Evolutionary conservation across 2,888 invertebrate species (phyloP), one percentile per base, ranked within the genome.

Genomic region (Podabrus alpinus): DNA sequence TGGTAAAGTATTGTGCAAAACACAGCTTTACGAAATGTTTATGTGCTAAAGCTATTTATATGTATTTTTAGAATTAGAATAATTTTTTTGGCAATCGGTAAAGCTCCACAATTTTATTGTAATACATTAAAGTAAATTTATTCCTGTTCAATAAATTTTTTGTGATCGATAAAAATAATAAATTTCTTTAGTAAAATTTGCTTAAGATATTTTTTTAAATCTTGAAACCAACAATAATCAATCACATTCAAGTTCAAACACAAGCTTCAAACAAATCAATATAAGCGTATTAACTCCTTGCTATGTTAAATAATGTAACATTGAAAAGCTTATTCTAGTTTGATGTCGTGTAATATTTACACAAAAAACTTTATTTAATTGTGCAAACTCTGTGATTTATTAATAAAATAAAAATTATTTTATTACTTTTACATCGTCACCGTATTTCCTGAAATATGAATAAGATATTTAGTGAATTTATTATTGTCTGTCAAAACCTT

Each of bases 171-270:
- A n/a, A 45, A 45, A 45, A 45, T 45, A 45, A 45, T 45, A 45
- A 45, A 45, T 45, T 45, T 45, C 45, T 2, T 13, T n/a, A n/a
- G 45, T 2, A n/a, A n/a, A 7, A 45, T 45, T 45, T 45, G 29
- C 13, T 45, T n/a, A n/a, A 45, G n/a, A 45, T n/a, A 45, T 45
- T 45, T 45, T 29, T 45, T 45, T 45, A 45, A 45, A 45, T 45
- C 45, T 45, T 45, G 45, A n/a, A 64, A n/a, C 62, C 17, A 64
- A 64, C 62, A 64, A 64, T 64, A 64, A 64, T 64, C 62, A 64
- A 64, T 64, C 62, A 64, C 21, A 64, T 21, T 64, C 62, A 64
- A 64, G 17, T 64, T 64, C 21, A 64, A 64, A 21, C 45, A 45
- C 13, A 19, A 64, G 21, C 19, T n/a, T 19, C n/a, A n/a, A n/a